A percentile compares a stretch with the other conserved stretches of the same genome.
These are phyloP conservation scores for Pseudonaja textilis DNA, from an alignment of 2,113 vertebrate species.

Conservation along the genomic window DNA sequence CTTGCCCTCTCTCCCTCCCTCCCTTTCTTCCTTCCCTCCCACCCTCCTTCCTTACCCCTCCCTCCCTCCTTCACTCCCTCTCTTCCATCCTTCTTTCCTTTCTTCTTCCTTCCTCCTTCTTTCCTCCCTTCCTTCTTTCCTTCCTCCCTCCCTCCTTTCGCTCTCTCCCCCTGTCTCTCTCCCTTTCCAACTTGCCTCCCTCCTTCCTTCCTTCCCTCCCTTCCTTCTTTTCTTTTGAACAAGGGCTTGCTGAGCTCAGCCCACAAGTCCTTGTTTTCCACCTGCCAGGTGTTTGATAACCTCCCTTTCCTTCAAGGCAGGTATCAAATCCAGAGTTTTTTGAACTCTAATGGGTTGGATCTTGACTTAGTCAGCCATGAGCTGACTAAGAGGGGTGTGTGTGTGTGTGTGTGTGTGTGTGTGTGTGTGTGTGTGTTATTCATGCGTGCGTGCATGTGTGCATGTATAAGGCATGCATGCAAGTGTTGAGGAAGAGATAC, in stretches of 20 bases:
- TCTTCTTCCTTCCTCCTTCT: too few species aligned
- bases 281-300: not conserved
- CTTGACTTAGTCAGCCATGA: not conserved
- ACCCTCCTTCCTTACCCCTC: too few species aligned
- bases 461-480: not conserved
- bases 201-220: too few species aligned
- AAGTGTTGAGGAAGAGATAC: not conserved
- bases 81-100: fast-evolving
- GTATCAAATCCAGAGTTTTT: not conserved
- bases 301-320: not conserved
- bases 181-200: too few species aligned
- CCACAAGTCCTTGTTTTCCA: too few species aligned
- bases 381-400: slow-evolving; percentile 34
- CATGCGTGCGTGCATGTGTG: not conserved
- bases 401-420: slow-evolving; percentile 43
- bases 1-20: too few species aligned
- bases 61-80: too few species aligned
- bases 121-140: too few species aligned
- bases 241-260: not conserved
- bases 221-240: not conserved
- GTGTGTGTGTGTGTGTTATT: slow-evolving; percentile 42
- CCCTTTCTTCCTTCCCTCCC: too few species aligned
- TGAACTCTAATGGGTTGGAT: not conserved
- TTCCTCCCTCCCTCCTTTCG: too few species aligned
- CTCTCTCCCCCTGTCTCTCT: too few species aligned